Conservation (phyloP, 2,888 invertebrate genomes). For the Unio delphinus region DNA sequence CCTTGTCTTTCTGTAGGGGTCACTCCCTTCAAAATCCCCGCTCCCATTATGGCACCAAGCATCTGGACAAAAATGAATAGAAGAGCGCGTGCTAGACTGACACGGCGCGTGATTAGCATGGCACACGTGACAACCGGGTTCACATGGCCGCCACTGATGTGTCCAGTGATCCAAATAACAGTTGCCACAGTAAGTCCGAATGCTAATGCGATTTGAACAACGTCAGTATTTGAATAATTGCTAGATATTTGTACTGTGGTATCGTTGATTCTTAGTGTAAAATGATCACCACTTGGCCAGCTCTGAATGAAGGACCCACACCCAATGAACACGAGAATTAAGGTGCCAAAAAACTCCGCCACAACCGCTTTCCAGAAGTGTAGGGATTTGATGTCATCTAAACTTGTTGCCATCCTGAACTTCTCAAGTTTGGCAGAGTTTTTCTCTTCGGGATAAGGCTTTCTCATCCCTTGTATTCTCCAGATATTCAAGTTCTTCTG, state of each 20-base stretch:
- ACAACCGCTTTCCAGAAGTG: conserved; percentile 84
- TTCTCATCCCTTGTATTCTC: too few species aligned
- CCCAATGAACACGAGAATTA: conserved; percentile 87
- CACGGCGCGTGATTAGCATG: conserved; percentile 85
- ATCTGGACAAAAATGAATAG: conserved; percentile 92
- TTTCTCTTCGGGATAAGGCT: too few species aligned
- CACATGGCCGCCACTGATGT: conserved; percentile 81
- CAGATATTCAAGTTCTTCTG: too few species aligned
- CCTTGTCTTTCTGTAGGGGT: conserved; percentile 79
- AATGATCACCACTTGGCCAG: conserved; percentile 5
- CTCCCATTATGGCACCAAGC: conserved; percentile 93
- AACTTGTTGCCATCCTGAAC: conserved; percentile 34
- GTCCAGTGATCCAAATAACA: conserved; percentile 85
- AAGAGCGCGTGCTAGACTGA: conserved; percentile 81
- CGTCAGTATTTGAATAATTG: conserved; percentile 7
- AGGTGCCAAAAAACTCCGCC: conserved; percentile 90
- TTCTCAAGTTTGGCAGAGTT: background rate
- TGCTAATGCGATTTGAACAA: conserved; percentile 84
- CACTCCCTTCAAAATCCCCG: conserved; percentile 82
- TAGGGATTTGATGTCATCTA: conserved; percentile 50
- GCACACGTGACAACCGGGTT: conserved; percentile 72
- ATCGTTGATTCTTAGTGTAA: too few species aligned
- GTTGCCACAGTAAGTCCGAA: conserved; percentile 91
- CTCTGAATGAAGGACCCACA: conserved; percentile 78
- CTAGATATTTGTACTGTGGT: too few species aligned